Percentiles rank a stretch among this genome's conserved stretches.
Conservation (phyloP, 2,113 vertebrate genomes). For the Spilogale gracilis region DNA sequence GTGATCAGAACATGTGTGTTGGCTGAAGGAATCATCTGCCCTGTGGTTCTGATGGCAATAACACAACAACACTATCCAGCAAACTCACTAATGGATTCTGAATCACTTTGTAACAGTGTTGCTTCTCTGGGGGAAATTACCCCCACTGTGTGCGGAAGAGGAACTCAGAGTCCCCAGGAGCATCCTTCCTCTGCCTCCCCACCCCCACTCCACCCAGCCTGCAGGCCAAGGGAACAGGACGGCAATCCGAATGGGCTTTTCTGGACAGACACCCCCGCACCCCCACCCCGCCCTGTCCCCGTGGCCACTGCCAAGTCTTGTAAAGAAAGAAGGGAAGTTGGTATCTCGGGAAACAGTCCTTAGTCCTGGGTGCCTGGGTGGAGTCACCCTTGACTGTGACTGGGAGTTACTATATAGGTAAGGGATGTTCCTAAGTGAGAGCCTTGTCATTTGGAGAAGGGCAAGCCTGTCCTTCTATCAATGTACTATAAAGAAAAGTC, state of each 20-base stretch:
- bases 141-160: neutral
- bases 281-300: neutral
- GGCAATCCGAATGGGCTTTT: neutral
- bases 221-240: neutral
- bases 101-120: neutral
- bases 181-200: neutral
- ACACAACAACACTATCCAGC: too few species aligned
- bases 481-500: neutral
- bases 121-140: neutral
- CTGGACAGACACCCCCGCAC: neutral
- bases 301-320: neutral
- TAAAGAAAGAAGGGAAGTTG: neutral
- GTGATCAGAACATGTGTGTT: neutral
- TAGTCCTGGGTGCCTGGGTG: neutral
- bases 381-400: neutral
- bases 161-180: neutral
- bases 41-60: neutral
- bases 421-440: neutral
- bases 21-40: neutral
- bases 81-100: neutral
- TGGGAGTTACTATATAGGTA: neutral
- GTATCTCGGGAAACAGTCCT: conserved; percentile 10
- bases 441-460: neutral
- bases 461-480: neutral
- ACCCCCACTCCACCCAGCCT: too few species aligned